Evolutionary conservation across 1,140 invertebrate genomes (phyloP), one percentile per base, ranked within the genome.

Genomic region (Pseudoatta argentina): DNA sequence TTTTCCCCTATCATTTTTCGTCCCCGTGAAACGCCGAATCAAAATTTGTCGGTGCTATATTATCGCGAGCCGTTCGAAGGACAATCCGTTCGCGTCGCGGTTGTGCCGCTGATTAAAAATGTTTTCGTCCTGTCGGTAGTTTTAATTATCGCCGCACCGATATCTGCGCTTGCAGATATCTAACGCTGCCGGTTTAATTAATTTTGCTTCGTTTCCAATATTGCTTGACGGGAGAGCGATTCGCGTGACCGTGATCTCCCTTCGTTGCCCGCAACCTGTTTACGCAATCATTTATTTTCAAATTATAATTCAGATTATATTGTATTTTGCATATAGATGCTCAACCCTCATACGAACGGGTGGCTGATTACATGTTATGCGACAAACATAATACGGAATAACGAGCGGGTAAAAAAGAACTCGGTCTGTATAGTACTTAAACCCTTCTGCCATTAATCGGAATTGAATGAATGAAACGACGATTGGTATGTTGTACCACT

Each of bases 101-200:
- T 48, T 44, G 61, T 59, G 86, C 44, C 82, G 59, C 86, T 83
- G 79, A 83, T 83, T 83, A 83, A 83, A 83, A 75, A 73, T 73
- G 61, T 75, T 75, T 83, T 61, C 27, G 67, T 44, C 18, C 67
- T 39, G 53, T 63, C 69, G 69, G 39, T 73, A 30, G 55, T 75
- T 83, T 83, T 83, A 83, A 83, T 83, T 83, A 83, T 83, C 79
- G 79, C 24, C 4, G 39, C 53, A 21, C n/a, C 27, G 55, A 63
- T 75, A 66, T 30, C 24, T 48, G 55, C 27, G 69, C 48, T 3
- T 24, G 55, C 69, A 30, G 69, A 83, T 30, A 30, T 82, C 57
- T 57, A 83, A 51, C 55, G 67, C 39, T 57, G 14, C 16, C 51
- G 39, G 55, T 73, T 83, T 83, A 73, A 83, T 83, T 83, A 83